Evolutionary conservation across 2,888 invertebrate genomes (phyloP), one percentile per base, ranked within the genome.

Genomic region (Cybosia mesomella): DNA sequence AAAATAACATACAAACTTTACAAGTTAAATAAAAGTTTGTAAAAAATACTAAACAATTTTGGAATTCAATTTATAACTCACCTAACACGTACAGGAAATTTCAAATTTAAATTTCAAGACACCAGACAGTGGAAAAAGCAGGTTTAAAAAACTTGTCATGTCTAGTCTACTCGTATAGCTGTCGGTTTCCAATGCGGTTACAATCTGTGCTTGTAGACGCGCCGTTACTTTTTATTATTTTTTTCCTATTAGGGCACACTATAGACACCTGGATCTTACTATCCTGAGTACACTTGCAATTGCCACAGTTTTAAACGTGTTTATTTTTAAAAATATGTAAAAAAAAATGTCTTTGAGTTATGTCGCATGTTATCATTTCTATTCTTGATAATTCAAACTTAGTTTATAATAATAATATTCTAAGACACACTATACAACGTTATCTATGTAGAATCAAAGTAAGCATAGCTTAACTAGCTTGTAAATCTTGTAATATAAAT

Each of bases 141-240:
- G n/a, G 55, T 55, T 55, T 55, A 55, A 55, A 55, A 55, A 55
- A 55, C 55, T 55, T 55, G 55, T 55, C 55, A 55, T 55, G 55
- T 55, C 22, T 24, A 49, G 22, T 55, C 55, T 55, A n/a, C n/a
- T n/a, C n/a, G n/a, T n/a, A 55, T 55, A 24, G 24, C 55, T 43
- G 49, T 49, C 9, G 49, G 49, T n/a, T 49, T n/a, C 49, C n/a
- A 49, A 49, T 49, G n/a, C 49, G 49, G 49, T 49, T 49, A 49
- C 49, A 18, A n/a, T 49, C 8, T 49, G n/a, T n/a, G n/a, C 49
- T n/a, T 18, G 49, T 49, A n/a, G 8, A 49, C 49, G 9, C 9
- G n/a, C 18, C n/a, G 49, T 49, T 49, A 49, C 43, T 18, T 43
- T 39, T 49, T 49, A 49, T 49, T 49, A 49, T 49, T 49, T 49